Evolutionary conservation across 2,888 invertebrate species (phyloP), one percentile per base, ranked within the genome.

Genomic region (Phymatocera aterrima): DNA sequence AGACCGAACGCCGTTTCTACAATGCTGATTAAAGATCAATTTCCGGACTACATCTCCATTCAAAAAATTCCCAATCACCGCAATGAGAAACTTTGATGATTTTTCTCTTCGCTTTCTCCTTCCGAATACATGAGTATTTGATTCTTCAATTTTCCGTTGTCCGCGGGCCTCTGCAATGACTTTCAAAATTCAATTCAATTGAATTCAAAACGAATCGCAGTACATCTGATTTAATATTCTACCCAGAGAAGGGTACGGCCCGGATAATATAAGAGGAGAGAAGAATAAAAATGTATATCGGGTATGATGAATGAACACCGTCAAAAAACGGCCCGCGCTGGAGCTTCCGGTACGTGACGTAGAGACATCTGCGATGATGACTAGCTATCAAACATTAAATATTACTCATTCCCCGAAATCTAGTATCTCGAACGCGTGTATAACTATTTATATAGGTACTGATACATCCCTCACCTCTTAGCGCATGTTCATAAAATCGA

Each of bases 211-310:
- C 86, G 85, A 85, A 83, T 84, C 83, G 79, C 84, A 79, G 87
- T 87, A 86, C 89, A 89, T 90, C 89, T 89, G 87, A 88, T 88
- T 87, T 84, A 87, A 88, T 88, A 85, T 88, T 89, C 89, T 88
- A 72, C 78, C 68, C 79, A 80, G 81, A 80, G 79, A 75, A 80
- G 48, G 4, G 15, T 5, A 28, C 48, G 51, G 1, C 12, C 77
- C 75, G 82, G n/a, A n/a, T n/a, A 83, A 83, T 81, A 81, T 78
- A 80, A 70, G 81, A 79, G 77, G 70, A 79, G n/a, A n/a, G 78
- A 70, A 77, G 78, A 82, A 80, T 80, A 79, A 77, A 79, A 81
- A 81, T 21, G 40, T 54, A 54, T 28, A 40, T 68, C 46, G 72
- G n/a, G n/a, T 81, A 78, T 84, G 84, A 85, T 86, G 82, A 85